Conservation (phyloP, 2,888 invertebrate species). For the Netelia inedita region DNA sequence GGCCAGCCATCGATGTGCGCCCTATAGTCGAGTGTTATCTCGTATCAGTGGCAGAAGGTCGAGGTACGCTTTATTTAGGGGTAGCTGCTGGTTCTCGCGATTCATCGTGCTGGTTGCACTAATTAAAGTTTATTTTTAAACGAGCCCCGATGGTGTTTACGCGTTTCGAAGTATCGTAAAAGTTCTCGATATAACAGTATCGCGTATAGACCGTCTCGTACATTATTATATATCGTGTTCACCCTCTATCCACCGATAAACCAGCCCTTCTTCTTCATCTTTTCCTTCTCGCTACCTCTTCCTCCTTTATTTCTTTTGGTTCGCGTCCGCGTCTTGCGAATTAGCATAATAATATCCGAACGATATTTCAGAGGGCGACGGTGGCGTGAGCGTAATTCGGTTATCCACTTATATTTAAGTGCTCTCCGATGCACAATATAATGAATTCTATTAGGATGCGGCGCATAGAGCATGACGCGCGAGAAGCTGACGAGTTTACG, state of each 20-base stretch:
- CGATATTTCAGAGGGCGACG: conserved; percentile 70
- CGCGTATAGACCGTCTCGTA: too few relatives aligned
- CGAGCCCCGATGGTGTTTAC: too few relatives aligned
- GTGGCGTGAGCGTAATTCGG: conserved; percentile 74
- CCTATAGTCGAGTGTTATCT: not conserved
- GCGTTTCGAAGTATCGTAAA: too few relatives aligned
- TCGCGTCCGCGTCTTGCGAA: conserved; percentile 52
- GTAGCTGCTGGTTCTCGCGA: too few relatives aligned
- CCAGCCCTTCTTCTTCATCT: conserved; percentile 28
- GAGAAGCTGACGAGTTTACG: conserved; percentile 1
- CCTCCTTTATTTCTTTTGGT: conserved; percentile 21
- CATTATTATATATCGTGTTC: too few relatives aligned
- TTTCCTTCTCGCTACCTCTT: conserved; percentile 1
- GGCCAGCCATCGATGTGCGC: conserved; percentile 38
- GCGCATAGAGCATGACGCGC: conserved; percentile 16
- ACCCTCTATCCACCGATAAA: not conserved
- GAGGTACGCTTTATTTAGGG: not conserved
- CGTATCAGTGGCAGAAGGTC: not conserved
- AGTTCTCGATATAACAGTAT: too few relatives aligned
- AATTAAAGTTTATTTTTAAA: too few relatives aligned
- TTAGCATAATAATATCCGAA: conserved; percentile 76
- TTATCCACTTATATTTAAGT: conserved; percentile 78
- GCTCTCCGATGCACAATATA: conserved; percentile 76
- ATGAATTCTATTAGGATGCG: conserved; percentile 73
- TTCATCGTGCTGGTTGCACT: too few relatives aligned